Conservation (phyloP, 2,888 invertebrate species). For the Aspidiotus rigidus region DNA sequence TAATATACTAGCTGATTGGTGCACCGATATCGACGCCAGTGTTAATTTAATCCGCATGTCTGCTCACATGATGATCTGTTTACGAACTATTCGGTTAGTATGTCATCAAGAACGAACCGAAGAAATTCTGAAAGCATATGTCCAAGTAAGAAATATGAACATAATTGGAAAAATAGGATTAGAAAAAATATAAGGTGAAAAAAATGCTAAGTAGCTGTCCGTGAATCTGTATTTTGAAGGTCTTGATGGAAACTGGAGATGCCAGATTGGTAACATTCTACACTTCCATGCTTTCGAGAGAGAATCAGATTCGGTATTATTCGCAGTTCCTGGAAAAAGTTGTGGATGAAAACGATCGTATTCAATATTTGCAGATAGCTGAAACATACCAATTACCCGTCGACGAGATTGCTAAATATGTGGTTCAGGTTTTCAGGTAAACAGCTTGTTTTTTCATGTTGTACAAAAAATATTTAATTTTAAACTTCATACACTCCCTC, state of each 20-base stretch:
- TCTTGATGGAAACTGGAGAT: constrained; percentile 67
- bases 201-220: too few relatives aligned
- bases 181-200: too few relatives aligned
- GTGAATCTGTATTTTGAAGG: constrained; percentile 39
- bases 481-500: too few relatives aligned
- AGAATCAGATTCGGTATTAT: constrained; percentile 55
- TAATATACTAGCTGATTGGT: constrained; percentile 40
- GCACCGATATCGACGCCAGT: constrained; percentile 35
- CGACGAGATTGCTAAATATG: constrained; percentile 69
- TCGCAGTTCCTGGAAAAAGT: constrained; percentile 61
- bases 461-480: neutral
- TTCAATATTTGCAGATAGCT: constrained; percentile 60
- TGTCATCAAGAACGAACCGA: constrained; percentile 62
- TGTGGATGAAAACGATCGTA: constrained; percentile 44
- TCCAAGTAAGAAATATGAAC: constrained; percentile 41
- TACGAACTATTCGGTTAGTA: constrained; percentile 67
- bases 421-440: constrained; percentile 64
- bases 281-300: constrained; percentile 63
- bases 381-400: constrained; percentile 68
- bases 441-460: constrained; percentile 12
- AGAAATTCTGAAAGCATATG: constrained; percentile 61
- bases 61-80: constrained; percentile 73
- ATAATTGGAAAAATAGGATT: too few relatives aligned
- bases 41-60: constrained; percentile 62
- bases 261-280: constrained; percentile 76